These are phyloP conservation scores for Leptobrachium ailaonicum DNA, from an alignment of 2,113 vertebrate genomes.

Conservation along the genomic window DNA sequence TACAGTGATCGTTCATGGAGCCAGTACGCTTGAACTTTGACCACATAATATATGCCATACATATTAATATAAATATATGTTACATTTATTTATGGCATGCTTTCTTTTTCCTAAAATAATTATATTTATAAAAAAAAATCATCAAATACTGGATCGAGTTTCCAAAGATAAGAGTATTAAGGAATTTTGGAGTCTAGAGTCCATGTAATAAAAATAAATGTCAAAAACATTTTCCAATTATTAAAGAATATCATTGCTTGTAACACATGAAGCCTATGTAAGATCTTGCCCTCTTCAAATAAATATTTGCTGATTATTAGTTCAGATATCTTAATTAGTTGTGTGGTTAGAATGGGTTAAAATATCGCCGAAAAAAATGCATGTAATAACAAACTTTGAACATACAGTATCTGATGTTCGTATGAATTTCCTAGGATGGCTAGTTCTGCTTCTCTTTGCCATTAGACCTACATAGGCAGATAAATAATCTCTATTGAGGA, in stretches of 20 bases:
- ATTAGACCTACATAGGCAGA: neutral
- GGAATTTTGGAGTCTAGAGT: too few relatives aligned
- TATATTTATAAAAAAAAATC: too few relatives aligned
- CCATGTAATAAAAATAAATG: too few relatives aligned
- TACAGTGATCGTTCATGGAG: neutral
- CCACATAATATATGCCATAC: neutral
- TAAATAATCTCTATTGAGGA: neutral
- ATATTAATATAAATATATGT: too few relatives aligned
- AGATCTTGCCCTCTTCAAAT: too few relatives aligned
- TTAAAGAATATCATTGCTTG: too few relatives aligned
- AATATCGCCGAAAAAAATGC: constrained; percentile 6
- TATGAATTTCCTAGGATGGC: neutral
- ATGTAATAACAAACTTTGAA: constrained; percentile 1
- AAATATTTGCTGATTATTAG: neutral
- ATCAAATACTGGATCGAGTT: too few relatives aligned
- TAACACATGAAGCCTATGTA: too few relatives aligned
- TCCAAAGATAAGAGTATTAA: too few relatives aligned
- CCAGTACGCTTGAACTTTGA: neutral
- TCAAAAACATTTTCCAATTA: too few relatives aligned
- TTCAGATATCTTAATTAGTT: neutral
- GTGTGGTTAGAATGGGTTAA: constrained; percentile 22
- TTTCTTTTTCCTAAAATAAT: too few relatives aligned
- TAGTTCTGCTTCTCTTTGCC: neutral
- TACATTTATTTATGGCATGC: too few relatives aligned
- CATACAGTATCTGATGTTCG: neutral